Evolutionary conservation across 2,888 invertebrate genomes (phyloP), one percentile per base, ranked within the genome.

Genomic region (Rhagonycha fulva): DNA sequence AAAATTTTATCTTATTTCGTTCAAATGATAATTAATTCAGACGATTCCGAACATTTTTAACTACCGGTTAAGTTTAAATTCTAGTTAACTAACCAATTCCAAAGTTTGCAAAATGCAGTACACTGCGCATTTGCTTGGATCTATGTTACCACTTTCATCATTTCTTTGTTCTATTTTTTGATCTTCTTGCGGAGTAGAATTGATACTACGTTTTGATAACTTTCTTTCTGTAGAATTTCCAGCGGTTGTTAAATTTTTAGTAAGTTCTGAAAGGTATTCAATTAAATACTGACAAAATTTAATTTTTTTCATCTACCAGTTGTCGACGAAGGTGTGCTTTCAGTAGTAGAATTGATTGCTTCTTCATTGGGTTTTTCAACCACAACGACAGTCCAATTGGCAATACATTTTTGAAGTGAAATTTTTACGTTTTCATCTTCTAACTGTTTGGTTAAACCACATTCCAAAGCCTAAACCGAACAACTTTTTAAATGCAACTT

Each of bases 101-200:
- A 94, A 85, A 84, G 92, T 91, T 76, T 92, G 91, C 84, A 94
- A 90, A 83, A 94, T 92, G 83, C 94, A 95, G 78, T 94, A 93
- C 23, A 92, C 85, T 1, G 92, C 89, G 61, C 81, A 82, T 9
- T 77, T 74, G 12, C 74, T 23, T 2, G 26, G 0, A 14, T 14
- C 61, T 1, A 5, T 26, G 10, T 24, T 47, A 30, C 24, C 14
- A 32, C 14, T 68, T 5, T 3, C 62, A 10, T 26, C 19, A 61
- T 76, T 47, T 47, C 3, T n/a, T 47, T 47, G 47, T 7, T 5
- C n/a, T n/a, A 5, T 9, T 2, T n/a, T 47, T 32, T 32, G 12
- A 32, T 12, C 32, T 12, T 32, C 12, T n/a, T 32, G 32, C 32
- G 12, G 32, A 32, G 12, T 12, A 1, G 32, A 32, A 47, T 47